Evolutionary conservation across 1,140 invertebrate species (phyloP).

Genomic region (Lucilia cuprina): DNA sequence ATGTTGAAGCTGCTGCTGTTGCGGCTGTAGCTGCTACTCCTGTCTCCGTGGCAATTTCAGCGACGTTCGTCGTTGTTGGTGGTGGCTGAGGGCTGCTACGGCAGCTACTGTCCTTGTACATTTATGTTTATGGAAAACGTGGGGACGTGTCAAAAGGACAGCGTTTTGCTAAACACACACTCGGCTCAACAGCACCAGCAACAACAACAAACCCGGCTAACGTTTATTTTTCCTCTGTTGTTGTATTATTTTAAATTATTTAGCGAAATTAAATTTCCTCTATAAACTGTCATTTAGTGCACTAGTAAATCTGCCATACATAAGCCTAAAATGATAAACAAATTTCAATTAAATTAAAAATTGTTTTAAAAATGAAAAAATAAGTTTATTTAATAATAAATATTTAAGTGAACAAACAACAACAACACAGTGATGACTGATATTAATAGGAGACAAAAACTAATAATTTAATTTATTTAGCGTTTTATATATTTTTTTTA

Average conservation of each 20-base stretch:
- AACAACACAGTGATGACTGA: neutral
- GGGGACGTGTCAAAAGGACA: neutral
- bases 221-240: neutral
- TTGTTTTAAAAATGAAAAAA: too few species aligned
- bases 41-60: slow-evolving; percentile 42
- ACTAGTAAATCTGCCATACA: neutral
- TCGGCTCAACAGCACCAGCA: too few species aligned
- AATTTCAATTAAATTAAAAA: too few species aligned
- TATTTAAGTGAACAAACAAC: neutral
- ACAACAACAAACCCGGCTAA: too few species aligned
- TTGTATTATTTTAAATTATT: neutral
- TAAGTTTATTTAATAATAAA: neutral
- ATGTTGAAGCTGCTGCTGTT: neutral
- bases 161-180: neutral
- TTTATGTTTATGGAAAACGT: slow-evolving; percentile 47
- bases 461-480: neutral
- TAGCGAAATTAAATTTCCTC: neutral
- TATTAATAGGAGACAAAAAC: neutral
- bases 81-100: slow-evolving; percentile 50
- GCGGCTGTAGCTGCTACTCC: slow-evolving; percentile 21
- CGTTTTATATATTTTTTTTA: neutral
- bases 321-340: neutral
- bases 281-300: neutral
- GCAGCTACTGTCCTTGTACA: slow-evolving; percentile 62
- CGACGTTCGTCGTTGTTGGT: slow-evolving; percentile 45